Base-by-base conservation (phyloP, 2,888 invertebrate genomes). In the Harpalus rubripes region DNA sequence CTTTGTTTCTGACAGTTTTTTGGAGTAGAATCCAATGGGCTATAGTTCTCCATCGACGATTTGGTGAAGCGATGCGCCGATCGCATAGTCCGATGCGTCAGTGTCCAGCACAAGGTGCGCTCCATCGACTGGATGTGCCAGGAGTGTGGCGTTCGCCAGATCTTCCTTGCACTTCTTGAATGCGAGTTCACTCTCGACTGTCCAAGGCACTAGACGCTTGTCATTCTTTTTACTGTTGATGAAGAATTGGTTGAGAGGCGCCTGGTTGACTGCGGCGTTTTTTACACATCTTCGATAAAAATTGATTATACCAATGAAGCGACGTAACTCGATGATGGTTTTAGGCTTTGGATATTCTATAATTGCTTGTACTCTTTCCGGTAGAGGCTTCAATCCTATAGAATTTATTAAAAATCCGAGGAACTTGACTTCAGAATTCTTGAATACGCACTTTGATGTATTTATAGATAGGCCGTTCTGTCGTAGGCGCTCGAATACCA, bases 371-470 rank as follows among this genome's bases (percentile, higher is more conserved):
- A 32, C 10, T 1, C 44, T 6, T 12, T 5, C 44, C 6, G 4
- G 44, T 4, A 52, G 10, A 12, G 44, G 44, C 12, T 12, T 52
- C 10, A 52, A 8, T 0, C 44, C 44, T 22, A 12, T 22, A 7
- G 65, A 8, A 26, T 32, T 65, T 18, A 65, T n/a, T 12, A 65
- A 8, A 65, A 32, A 65, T 22, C 18, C 59, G 7, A 59, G 59
- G 2, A 52, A 52, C 10, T 52, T 52, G 44, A 52, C 10, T 52
- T 52, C 44, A 12, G 44, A 12, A 12, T 12, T 12, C 10, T 52
- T 12, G 44, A 52, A 12, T 12, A 52, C 44, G 44, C 44, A 52
- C 12, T 52, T 52, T 32, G 72, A 10, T 4, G 72, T 7, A 32
- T 39, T 12, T 7, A 76, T 52, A 6, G 15, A 15, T 15, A 76